Conservation (phyloP, 2,113 vertebrate species). For the Meleagris gallopavo region DNA sequence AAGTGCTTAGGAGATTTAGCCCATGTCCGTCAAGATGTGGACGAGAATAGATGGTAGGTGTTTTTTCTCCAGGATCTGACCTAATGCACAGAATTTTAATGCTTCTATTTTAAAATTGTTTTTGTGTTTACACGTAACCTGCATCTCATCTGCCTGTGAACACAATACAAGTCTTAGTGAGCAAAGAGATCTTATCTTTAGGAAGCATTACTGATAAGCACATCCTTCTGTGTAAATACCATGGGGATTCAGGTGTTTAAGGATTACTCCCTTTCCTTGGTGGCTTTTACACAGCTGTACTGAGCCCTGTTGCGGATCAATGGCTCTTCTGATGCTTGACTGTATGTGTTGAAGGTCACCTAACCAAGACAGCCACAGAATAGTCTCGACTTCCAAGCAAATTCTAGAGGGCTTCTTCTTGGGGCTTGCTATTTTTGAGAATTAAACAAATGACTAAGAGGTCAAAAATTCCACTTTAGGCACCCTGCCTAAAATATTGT, state of each 20-base stretch:
- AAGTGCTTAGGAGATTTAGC: background rate
- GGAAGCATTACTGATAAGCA: background rate
- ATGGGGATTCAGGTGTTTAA: background rate
- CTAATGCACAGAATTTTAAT: background rate
- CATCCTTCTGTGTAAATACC: background rate
- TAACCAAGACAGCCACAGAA: background rate
- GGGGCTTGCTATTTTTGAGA: background rate
- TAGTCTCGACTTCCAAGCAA: background rate
- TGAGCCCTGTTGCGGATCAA: rapidly evolving
- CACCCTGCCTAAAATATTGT: background rate
- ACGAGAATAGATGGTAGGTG: background rate
- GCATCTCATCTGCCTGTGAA: background rate
- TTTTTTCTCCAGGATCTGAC: background rate
- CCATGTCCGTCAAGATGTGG: background rate
- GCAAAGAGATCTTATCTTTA: background rate
- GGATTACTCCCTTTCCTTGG: background rate
- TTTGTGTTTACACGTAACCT: background rate
- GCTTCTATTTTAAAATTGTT: background rate
- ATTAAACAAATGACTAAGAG: background rate
- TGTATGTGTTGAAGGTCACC: background rate
- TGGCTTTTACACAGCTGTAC: background rate
- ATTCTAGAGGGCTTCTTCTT: background rate
- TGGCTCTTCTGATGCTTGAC: background rate
- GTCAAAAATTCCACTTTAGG: background rate
- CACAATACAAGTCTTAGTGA: background rate